A percentile compares a stretch with the other conserved stretches of the same genome.
These are phyloP conservation scores for Hydrozoanthus gracilis DNA, from an alignment of 92 coral and sea anemone genomes.

Conservation along the genomic window DNA sequence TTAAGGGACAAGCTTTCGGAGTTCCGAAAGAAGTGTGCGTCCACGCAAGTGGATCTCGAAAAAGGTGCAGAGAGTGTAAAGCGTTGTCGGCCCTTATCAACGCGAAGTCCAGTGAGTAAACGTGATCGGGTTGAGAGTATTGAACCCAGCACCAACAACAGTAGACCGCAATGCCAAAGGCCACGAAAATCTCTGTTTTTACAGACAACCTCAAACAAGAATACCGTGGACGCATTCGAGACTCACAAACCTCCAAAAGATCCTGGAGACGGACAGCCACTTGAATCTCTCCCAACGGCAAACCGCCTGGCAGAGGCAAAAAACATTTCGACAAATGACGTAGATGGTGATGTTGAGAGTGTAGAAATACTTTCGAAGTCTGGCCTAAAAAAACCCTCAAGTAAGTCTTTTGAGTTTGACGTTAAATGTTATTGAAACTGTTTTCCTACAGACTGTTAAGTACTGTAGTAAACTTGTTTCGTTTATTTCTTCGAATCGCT, in stretches of 20 bases:
- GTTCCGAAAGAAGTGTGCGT: neutral
- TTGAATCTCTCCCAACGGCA: conserved; percentile 33
- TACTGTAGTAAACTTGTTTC: no score
- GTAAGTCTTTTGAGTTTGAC: no score
- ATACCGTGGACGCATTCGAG: conserved; percentile 11
- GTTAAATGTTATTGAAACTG: no score
- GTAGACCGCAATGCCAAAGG: neutral
- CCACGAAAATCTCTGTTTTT: conserved; percentile 1
- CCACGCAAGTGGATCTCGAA: neutral
- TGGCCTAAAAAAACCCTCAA: no score
- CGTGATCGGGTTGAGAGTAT: neutral
- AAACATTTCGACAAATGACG: neutral
- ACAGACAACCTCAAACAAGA: neutral
- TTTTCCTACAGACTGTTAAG: no score
- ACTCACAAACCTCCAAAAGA: no score
- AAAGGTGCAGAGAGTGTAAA: neutral
- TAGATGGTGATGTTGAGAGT: neutral
- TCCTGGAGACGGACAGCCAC: conserved; percentile 16
- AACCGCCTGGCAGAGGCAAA: conserved; percentile 4
- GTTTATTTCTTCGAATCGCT: no score
- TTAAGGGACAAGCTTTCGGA: neutral
- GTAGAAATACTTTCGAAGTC: neutral
- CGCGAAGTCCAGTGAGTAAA: neutral
- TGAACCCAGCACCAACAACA: neutral
- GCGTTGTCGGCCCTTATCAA: neutral